Evolutionary conservation across 2,888 invertebrate species (phyloP).

Genomic region (Diploptera punctata): DNA sequence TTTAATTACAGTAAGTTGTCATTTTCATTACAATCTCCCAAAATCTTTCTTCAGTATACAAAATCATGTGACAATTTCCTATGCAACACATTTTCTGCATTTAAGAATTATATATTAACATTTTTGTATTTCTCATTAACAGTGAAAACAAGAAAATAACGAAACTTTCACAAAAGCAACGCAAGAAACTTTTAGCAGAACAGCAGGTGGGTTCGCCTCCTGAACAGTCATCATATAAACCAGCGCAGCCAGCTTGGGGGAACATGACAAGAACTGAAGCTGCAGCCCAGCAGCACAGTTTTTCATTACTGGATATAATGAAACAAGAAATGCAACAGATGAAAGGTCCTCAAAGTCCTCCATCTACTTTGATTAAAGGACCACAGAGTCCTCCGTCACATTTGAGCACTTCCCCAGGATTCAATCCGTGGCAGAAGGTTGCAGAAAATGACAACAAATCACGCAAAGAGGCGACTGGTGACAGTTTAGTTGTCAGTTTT

Average conservation of each 20-base stretch:
- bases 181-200: constrained; percentile 64
- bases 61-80: too few species aligned
- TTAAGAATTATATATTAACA: too few species aligned
- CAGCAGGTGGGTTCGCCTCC: constrained; percentile 11
- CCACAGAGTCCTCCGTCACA: background rate
- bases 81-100: too few species aligned
- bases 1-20: too few species aligned
- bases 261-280: constrained; percentile 43
- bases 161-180: constrained; percentile 70
- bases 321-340: constrained; percentile 47
- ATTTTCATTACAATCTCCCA: too few species aligned
- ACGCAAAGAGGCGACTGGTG: background rate
- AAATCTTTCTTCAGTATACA: too few species aligned
- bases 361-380: background rate
- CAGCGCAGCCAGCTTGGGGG: constrained; percentile 32
- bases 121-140: too few species aligned
- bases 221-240: constrained; percentile 8
- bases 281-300: constrained; percentile 23
- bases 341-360: background rate
- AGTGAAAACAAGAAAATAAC: constrained; percentile 47
- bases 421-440: background rate
- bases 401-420: background rate
- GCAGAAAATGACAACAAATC: background rate
- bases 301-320: constrained; percentile 43
- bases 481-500: constrained; percentile 47